Evolutionary conservation across 2,888 invertebrate genomes (phyloP), one percentile per base, ranked within the genome.

Genomic region (Oligia strigilis): DNA sequence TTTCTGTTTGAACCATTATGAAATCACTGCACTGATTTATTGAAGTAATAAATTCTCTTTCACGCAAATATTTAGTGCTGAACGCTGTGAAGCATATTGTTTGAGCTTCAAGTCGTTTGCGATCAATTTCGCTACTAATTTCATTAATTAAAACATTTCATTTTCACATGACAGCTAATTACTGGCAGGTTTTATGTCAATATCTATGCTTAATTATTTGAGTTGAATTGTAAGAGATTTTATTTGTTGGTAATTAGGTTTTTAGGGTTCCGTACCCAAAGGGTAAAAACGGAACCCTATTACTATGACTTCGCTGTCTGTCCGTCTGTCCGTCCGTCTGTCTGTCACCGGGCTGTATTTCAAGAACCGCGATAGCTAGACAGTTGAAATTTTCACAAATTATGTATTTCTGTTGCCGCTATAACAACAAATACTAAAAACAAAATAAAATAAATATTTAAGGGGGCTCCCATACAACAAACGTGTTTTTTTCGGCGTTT

Each of bases 1-100:
- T 87, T 89, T 86, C 78, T 72, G 80, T 70, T 80, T 70, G 74
- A 72, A 81, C 78, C 78, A 77, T 88, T 88, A 85, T 75, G 75
- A 86, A 83, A 84, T 78, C 64, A 69, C 77, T 79, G 78, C 67
- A 74, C 23, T 88, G 88, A 89, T 88, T 88, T 89, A 88, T 89
- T 62, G 43, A 19, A 66, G 77, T 75, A 69, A 88, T 88, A 86
- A 86, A 89, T 89, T 79, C 55, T 73, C 75, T 52, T 67, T 67
- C 62, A 78, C 43, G 81, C 77, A 87, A 88, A 88, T 85, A 87
- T 83, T 88, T 87, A 85, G 86, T 78, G 83, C 55, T 89, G 81
- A 89, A 69, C 67, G 81, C 40, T 81, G 49, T 78, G 74, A 64
- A 80, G 72, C 86, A 72, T 85, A 85, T 83, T 81, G 83, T 80